Evolutionary conservation across 2,888 invertebrate species (phyloP).

Genomic region (Periphyllus acericola): DNA sequence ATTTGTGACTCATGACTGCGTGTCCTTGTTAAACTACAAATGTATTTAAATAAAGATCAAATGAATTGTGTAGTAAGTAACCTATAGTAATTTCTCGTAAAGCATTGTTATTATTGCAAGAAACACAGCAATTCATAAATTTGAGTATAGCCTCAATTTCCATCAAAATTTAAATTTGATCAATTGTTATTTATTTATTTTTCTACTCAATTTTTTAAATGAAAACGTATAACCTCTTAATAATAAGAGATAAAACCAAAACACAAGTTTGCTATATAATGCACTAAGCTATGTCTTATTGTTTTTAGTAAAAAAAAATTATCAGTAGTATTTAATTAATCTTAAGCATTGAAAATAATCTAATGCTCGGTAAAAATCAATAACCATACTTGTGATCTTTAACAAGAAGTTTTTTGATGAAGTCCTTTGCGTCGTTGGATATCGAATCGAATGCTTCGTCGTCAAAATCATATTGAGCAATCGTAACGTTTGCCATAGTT

Average conservation of each 20-base stretch:
- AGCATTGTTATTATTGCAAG: slow-evolving; percentile 25
- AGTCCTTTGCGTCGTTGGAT: slow-evolving; percentile 94
- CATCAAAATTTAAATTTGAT: background rate
- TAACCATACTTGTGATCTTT: slow-evolving; percentile 88
- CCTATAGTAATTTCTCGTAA: background rate
- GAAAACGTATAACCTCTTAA: background rate
- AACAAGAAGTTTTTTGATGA: slow-evolving; percentile 88
- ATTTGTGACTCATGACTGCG: background rate
- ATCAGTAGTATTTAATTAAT: slow-evolving; percentile 48
- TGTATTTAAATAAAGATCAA: slow-evolving; percentile 11
- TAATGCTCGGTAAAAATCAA: slow-evolving; percentile 24
- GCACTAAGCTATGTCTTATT: background rate
- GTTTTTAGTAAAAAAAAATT: background rate
- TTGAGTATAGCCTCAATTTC: background rate
- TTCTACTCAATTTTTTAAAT: background rate
- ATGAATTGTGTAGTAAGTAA: background rate
- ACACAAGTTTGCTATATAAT: background rate
- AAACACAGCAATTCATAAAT: background rate
- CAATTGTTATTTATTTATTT: background rate
- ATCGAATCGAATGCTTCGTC: slow-evolving; percentile 96
- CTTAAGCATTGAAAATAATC: background rate
- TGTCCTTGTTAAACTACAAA: background rate
- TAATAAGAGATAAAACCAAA: background rate
- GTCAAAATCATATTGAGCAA: slow-evolving; percentile 96
- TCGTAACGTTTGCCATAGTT: slow-evolving; percentile 98